These are phyloP conservation scores for Microcebus ravelobensis DNA, from an alignment of 2,113 vertebrate species.

Conservation along the genomic window DNA sequence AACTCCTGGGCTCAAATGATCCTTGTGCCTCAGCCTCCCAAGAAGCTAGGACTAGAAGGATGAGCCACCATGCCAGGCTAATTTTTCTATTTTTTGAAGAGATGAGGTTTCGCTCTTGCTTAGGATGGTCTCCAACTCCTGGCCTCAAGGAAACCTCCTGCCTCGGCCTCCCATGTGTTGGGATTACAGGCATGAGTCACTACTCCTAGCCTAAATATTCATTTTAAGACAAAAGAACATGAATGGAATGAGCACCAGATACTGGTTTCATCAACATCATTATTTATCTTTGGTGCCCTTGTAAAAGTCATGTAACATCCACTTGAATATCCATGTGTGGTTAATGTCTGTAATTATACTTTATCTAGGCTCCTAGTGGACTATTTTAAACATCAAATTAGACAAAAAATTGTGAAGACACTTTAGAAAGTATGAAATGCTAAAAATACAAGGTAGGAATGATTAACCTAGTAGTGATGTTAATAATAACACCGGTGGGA, in stretches of 20 bases:
- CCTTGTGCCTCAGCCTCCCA: too few relatives aligned
- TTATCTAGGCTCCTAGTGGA: not conserved
- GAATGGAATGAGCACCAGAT: not conserved
- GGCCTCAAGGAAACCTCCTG: too few relatives aligned
- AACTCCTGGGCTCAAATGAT: too few relatives aligned
- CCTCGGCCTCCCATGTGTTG: too few relatives aligned
- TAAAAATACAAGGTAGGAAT: not conserved
- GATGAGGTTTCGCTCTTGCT: too few relatives aligned
- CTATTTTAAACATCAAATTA: not conserved
- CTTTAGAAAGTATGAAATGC: not conserved
- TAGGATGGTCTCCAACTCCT: too few relatives aligned
- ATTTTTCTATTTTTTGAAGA: too few relatives aligned
- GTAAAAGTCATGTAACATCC: not conserved
- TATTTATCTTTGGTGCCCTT: not conserved
- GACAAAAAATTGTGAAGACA: conserved; percentile 9
- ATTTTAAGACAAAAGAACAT: not conserved
- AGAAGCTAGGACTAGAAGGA: too few relatives aligned
- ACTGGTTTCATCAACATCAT: not conserved
- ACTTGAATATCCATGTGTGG: not conserved
- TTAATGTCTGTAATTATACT: not conserved
- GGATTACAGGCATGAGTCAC: too few relatives aligned
- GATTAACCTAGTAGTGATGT: too few relatives aligned
- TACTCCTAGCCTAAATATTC: not conserved
- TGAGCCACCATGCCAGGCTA: too few relatives aligned
- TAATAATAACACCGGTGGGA: not conserved